Percentiles rank a stretch among this genome's conserved stretches.
Conservation (phyloP, 2,797 vertebrate genomes). For the Poecile montanus region DNA sequence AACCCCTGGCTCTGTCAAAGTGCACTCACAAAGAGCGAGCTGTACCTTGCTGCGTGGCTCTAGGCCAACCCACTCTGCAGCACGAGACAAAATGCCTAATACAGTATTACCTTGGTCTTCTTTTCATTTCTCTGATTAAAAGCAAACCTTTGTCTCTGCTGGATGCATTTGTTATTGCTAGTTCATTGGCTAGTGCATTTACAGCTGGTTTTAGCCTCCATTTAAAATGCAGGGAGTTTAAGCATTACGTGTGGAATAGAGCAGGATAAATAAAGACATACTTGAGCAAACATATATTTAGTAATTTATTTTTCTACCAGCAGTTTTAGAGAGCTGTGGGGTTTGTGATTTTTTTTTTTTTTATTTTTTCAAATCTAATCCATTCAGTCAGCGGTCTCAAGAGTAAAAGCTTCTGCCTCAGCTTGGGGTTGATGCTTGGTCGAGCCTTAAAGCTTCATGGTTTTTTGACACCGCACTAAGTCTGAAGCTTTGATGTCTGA, state of each 20-base stretch:
- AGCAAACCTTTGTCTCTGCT: neutral
- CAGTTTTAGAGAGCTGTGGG: slow-evolving; percentile 7
- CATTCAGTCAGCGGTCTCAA: slow-evolving; percentile 57
- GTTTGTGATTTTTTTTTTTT: neutral
- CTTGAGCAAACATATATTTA: slow-evolving; percentile 42
- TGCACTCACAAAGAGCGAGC: accelerated
- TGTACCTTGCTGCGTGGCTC: neutral
- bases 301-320: slow-evolving; percentile 60
- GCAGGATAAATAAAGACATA: slow-evolving; percentile 54
- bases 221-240: slow-evolving; percentile 28
- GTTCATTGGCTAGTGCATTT: neutral
- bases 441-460: slow-evolving; percentile 68
- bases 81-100: neutral
- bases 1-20: neutral
- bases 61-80: neutral
- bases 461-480: slow-evolving; percentile 65
- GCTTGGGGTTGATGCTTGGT: slow-evolving; percentile 68
- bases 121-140: neutral
- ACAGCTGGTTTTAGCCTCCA: neutral
- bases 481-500: slow-evolving; percentile 73
- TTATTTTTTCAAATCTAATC: slow-evolving; percentile 48
- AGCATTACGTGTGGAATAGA: neutral
- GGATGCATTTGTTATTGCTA: neutral
- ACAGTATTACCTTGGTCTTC: neutral
- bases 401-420: slow-evolving; percentile 67